Percentiles rank a stretch among this genome's conserved stretches.
Evolutionary conservation across 2,113 vertebrate species (phyloP).

Genomic region (Balaeniceps rex): DNA sequence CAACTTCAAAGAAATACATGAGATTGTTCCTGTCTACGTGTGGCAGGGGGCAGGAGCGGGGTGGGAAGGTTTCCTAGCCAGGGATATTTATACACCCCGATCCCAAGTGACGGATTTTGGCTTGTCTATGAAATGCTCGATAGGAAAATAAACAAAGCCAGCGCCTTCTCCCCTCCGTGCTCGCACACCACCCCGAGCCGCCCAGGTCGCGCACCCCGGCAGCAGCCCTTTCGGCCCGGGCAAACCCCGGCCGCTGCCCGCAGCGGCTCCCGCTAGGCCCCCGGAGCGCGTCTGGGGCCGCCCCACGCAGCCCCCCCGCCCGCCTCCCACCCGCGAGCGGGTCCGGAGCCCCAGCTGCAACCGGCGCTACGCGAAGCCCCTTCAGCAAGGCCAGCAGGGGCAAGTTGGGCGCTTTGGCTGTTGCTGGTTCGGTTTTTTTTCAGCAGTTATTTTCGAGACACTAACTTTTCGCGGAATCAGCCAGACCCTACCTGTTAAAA

Average conservation of each 20-base stretch:
- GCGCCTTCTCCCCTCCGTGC: background rate
- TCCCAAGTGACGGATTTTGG: background rate
- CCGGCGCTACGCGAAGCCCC: background rate
- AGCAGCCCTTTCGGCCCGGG: background rate
- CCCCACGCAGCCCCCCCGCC: background rate
- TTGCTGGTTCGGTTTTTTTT: background rate
- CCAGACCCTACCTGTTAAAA: constrained; percentile 83
- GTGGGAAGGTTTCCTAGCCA: background rate
- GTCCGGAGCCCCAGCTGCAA: background rate
- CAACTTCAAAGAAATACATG: background rate
- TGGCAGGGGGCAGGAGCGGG: background rate
- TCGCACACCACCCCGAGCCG: background rate
- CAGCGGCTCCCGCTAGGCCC: background rate
- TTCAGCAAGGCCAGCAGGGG: background rate
- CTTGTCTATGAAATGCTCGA: background rate
- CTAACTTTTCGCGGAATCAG: constrained; percentile 70
- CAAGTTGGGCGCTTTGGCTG: background rate
- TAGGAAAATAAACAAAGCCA: constrained; percentile 38
- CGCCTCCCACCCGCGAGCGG: background rate
- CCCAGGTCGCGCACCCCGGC: background rate
- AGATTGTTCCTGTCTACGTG: background rate
- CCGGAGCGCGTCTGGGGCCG: background rate
- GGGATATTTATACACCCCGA: background rate
- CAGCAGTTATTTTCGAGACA: constrained; percentile 52
- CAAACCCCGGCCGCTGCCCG: background rate